These are phyloP conservation scores for Oreamnos americanus DNA, from an alignment of 2,113 vertebrate genomes.

Conservation along the genomic window DNA sequence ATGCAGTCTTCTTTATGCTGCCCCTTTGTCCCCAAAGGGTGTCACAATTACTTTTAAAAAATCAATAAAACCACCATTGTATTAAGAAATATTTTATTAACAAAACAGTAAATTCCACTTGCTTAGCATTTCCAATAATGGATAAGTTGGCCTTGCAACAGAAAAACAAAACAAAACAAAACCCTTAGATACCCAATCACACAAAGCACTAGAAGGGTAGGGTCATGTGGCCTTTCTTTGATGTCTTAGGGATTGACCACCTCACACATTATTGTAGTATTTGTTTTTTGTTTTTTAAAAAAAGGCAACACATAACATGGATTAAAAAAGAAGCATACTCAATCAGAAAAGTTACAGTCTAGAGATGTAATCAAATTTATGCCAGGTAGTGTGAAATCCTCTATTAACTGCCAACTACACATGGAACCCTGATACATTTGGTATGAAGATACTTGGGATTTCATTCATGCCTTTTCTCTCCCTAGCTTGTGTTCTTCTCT, in stretches of 20 bases:
- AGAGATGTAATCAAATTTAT: conserved; percentile 81
- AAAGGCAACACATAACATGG: conserved; percentile 88
- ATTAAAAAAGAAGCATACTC: conserved; percentile 86
- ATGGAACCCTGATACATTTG: conserved; percentile 77
- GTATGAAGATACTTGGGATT: conserved; percentile 72
- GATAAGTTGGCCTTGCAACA: conserved; percentile 92
- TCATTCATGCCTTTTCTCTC: conserved; percentile 52
- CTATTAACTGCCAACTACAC: conserved; percentile 48
- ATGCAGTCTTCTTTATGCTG: background rate
- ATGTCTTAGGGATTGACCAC: conserved; percentile 82
- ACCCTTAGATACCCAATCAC: conserved; percentile 86
- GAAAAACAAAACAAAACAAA: conserved; percentile 72
- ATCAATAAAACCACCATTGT: conserved; percentile 79
- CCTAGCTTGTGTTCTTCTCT: conserved; percentile 35
- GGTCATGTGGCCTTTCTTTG: conserved; percentile 79
- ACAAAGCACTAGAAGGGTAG: conserved; percentile 87
- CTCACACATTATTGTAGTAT: conserved; percentile 82
- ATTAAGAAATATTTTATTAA: conserved; percentile 94
- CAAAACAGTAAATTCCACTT: conserved; percentile 93
- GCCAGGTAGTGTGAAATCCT: conserved; percentile 82
- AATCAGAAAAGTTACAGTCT: conserved; percentile 83
- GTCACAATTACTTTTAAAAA: background rate
- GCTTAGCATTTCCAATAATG: conserved; percentile 93
- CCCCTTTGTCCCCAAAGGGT: background rate
- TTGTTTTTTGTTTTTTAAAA: conserved; percentile 80